Conservation (phyloP, 2,113 vertebrate species). For the Hoplias malabaricus region DNA sequence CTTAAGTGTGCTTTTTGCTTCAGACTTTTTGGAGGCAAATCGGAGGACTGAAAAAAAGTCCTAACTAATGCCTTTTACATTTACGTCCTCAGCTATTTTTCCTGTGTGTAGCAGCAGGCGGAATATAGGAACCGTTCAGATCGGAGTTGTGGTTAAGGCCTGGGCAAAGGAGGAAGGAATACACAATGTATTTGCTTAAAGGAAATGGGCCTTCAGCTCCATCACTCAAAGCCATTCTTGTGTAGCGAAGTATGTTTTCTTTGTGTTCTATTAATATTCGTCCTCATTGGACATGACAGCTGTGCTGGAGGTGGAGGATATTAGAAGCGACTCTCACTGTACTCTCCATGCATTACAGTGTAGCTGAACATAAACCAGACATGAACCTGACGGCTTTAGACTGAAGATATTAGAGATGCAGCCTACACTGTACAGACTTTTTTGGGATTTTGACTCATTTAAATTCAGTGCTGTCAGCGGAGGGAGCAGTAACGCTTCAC, state of each 20-base stretch:
- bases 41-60: slow-evolving; percentile 59
- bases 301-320: slow-evolving; percentile 47
- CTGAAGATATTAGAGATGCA: background rate
- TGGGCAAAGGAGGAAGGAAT: slow-evolving; percentile 43
- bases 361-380: slow-evolving; percentile 52
- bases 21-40: slow-evolving; percentile 58
- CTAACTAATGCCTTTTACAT: slow-evolving; percentile 66
- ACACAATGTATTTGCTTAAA: slow-evolving; percentile 40
- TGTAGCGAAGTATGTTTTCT: slow-evolving; percentile 54
- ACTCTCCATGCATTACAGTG: slow-evolving; percentile 32
- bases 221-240: slow-evolving; percentile 55
- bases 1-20: slow-evolving; percentile 71
- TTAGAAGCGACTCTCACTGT: slow-evolving; percentile 42
- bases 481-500: background rate
- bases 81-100: slow-evolving; percentile 54
- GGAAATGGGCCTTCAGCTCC: slow-evolving; percentile 37
- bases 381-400: background rate
- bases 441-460: slow-evolving; percentile 14
- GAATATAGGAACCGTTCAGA: slow-evolving; percentile 70
- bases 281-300: slow-evolving; percentile 60
- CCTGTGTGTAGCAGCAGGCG: slow-evolving; percentile 60
- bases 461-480: slow-evolving; percentile 13
- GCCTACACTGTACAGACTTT: background rate
- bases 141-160: slow-evolving; percentile 53
- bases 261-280: slow-evolving; percentile 57